Percentiles rank a stretch among this genome's conserved stretches.
Evolutionary conservation across 2,113 vertebrate species (phyloP).

Genomic region (Corvus cornix): DNA sequence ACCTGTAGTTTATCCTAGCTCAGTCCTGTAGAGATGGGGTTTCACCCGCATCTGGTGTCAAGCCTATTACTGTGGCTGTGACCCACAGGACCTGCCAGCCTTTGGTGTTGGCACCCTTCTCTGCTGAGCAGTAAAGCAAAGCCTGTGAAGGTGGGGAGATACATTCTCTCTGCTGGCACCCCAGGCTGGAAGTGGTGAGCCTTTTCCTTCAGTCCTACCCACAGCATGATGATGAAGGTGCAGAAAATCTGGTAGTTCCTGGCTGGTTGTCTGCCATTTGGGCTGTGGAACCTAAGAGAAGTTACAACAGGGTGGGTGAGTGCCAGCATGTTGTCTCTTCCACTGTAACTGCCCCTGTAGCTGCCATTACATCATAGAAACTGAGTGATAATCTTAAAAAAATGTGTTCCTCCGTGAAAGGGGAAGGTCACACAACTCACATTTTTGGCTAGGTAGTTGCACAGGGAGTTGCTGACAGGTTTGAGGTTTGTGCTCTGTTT

Average conservation of each 20-base stretch:
- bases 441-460: not conserved
- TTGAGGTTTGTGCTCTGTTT: not conserved
- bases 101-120: not conserved
- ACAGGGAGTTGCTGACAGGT: not conserved
- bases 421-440: not conserved
- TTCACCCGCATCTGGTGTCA: not conserved
- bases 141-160: not conserved
- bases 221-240: not conserved
- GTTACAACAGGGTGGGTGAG: not conserved
- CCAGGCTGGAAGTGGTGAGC: rapidly evolving
- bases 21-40: not conserved
- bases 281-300: not conserved
- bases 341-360: not conserved
- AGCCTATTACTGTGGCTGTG: not conserved
- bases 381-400: not conserved
- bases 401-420: not conserved
- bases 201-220: not conserved
- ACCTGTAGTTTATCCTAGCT: not conserved
- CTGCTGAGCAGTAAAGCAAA: not conserved
- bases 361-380: not conserved
- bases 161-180: not conserved
- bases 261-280: not conserved
- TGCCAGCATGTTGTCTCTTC: not conserved
- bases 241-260: not conserved
- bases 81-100: not conserved